Evolutionary conservation across 1,140 invertebrate genomes (phyloP).

Genomic region (Drosophila suzukii): DNA sequence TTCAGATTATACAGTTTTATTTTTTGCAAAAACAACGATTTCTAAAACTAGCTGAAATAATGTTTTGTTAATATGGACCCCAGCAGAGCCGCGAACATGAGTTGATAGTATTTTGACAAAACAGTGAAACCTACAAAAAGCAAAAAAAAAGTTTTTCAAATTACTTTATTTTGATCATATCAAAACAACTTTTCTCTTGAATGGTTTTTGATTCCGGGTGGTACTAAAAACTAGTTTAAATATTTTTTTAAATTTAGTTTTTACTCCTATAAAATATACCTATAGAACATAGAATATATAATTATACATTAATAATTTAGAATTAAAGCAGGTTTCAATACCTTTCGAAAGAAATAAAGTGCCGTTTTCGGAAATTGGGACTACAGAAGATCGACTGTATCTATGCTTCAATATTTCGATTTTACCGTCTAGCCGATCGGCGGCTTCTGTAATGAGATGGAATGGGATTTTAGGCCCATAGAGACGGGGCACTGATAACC

Average conservation of each 20-base stretch:
- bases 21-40: slow-evolving; percentile 44
- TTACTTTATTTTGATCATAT: no score
- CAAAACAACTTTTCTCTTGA: no score
- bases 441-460: slow-evolving; percentile 35
- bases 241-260: no score
- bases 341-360: neutral
- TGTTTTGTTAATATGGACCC: slow-evolving; percentile 38
- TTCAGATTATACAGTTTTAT: slow-evolving; percentile 46
- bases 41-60: slow-evolving; percentile 49
- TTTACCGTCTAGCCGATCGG: slow-evolving; percentile 16
- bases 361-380: neutral
- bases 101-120: slow-evolving; percentile 17
- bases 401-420: slow-evolving; percentile 10
- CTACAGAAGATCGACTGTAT: slow-evolving; percentile 10
- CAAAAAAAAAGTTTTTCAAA: neutral
- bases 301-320: no score
- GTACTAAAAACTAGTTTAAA: no score
- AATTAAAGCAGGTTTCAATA: neutral
- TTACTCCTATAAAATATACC: no score
- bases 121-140: slow-evolving; percentile 10
- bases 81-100: slow-evolving; percentile 45
- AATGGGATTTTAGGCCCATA: slow-evolving; percentile 40
- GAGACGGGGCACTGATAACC: slow-evolving; percentile 60
- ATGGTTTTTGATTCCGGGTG: no score
- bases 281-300: no score